phyloP scores from a whole-genome alignment of 2,797 vertebrate genomes.

The Acomys russatus region DNA sequence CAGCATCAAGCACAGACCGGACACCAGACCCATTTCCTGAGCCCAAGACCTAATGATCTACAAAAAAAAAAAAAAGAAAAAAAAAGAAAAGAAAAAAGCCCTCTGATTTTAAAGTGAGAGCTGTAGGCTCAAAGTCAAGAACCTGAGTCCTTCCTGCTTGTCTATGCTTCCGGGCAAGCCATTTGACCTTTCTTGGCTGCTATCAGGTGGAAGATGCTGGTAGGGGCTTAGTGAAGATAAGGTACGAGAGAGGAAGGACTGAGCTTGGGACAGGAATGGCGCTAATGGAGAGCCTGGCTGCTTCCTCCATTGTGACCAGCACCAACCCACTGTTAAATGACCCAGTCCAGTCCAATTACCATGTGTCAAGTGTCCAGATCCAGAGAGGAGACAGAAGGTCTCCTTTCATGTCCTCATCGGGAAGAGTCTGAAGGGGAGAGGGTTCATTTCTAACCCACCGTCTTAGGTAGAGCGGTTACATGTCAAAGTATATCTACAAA shows the following conservation, averaged over 20 bases:
- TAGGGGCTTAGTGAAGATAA: neutral
- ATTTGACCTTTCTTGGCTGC: neutral
- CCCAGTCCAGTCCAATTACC: neutral
- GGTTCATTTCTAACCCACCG: rapidly evolving
- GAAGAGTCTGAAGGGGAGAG: neutral
- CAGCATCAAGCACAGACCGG: neutral
- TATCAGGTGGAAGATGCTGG: neutral
- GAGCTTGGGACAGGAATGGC: neutral
- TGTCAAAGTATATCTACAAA: neutral
- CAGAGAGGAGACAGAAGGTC: neutral
- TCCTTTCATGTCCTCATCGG: neutral
- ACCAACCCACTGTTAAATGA: neutral
- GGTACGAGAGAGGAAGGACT: neutral
- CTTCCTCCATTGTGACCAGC: neutral
- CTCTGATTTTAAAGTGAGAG: neutral
- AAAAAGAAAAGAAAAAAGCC: too few species aligned
- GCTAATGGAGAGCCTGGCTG: rapidly evolving
- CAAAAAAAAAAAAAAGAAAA: too few species aligned
- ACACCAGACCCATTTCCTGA: neutral
- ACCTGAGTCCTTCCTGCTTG: neutral
- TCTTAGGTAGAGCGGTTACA: neutral
- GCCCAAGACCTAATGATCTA: neutral
- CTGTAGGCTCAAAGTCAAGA: neutral
- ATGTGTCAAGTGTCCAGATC: neutral
- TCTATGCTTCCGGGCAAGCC: neutral